phyloP scores from a whole-genome alignment of 2,888 invertebrate species.

The Biston stratarius region DNA sequence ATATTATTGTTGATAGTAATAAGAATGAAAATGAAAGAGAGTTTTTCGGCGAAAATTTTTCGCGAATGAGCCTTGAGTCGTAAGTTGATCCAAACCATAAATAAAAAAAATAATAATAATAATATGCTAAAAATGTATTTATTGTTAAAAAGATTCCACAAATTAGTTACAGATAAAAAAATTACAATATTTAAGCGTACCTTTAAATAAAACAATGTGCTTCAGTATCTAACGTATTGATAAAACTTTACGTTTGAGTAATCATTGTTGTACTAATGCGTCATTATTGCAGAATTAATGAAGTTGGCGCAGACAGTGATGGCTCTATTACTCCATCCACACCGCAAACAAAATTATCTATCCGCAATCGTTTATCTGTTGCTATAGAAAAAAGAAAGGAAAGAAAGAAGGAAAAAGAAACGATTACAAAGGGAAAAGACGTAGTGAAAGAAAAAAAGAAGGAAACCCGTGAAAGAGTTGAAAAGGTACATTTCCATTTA shows the following conservation, averaged over 20 bases:
- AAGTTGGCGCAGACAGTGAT: conserved; percentile 61
- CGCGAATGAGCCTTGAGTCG: conserved; percentile 71
- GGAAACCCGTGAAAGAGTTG: conserved; percentile 63
- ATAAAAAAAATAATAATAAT: not conserved
- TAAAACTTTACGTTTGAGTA: not conserved
- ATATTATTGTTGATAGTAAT: conserved; percentile 50
- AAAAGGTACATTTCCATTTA: conserved; percentile 65
- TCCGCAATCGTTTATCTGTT: conserved; percentile 66
- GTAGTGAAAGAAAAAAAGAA: conserved; percentile 57
- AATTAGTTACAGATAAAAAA: too few relatives aligned
- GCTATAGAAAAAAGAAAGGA: conserved; percentile 59
- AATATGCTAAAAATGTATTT: not conserved
- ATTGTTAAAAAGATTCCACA: too few relatives aligned
- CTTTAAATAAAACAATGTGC: too few relatives aligned
- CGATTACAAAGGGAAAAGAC: conserved; percentile 49
- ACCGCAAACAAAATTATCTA: conserved; percentile 59
- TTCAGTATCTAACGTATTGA: not conserved
- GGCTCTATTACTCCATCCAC: conserved; percentile 54
- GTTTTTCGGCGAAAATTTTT: conserved; percentile 59
- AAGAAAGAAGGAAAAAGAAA: conserved; percentile 57
- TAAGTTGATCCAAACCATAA: conserved; percentile 55
- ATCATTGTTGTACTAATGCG: not conserved
- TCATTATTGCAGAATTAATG: conserved; percentile 62
- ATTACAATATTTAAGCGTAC: too few relatives aligned
- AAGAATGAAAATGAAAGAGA: conserved; percentile 51